Evolutionary conservation across 2,888 invertebrate genomes (phyloP), one percentile per base, ranked within the genome.

Genomic region (Volucella inanis): DNA sequence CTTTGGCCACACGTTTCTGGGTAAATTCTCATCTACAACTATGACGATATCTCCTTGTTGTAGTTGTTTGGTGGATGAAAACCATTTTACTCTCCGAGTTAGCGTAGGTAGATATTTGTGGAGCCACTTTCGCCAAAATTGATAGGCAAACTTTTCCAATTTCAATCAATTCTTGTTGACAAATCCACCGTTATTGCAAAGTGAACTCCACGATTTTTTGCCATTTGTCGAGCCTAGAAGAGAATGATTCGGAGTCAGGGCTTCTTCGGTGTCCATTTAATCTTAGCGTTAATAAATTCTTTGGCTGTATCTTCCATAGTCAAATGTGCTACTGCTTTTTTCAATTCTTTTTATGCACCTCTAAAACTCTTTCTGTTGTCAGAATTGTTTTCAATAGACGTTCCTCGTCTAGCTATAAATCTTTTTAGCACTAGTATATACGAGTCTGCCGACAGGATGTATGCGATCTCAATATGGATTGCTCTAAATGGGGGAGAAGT

Each of bases 301-400:
- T 45, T 45, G 1, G 45, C 45, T 45, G 1, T 45, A 12, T 45
- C 45, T 45, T 2, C 45, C 45, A 45, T 45, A 45, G 1, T 45
- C 12, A 45, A 3, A 3, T 45, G 45, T 45, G 45, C 45, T 45
- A 45, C 2, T 3, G 45, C 45, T 12, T 45, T 45, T 12, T 45
- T 45, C 3, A 45, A 4, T 45, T 45, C 45, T 45, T 45, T 4
- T 3, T 1, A 45, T 10, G 82, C 79, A 41, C 62, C 83, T 14
- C 62, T 8, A 22, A 78, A 79, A 14, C 79, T 83, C 9, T 79
- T 79, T 12, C 67, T 72, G 14, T 85, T 85, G 11, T 77, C 70
- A 3, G 72, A 72, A 18, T 45, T 49, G 22, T 75, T 77, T 8
- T 45, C 45, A 0, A 10, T 14, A 0, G 74, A 74, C 12, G 31